phyloP scores from a whole-genome alignment of 2,888 invertebrate genomes.

The Calameuta filiformis region DNA sequence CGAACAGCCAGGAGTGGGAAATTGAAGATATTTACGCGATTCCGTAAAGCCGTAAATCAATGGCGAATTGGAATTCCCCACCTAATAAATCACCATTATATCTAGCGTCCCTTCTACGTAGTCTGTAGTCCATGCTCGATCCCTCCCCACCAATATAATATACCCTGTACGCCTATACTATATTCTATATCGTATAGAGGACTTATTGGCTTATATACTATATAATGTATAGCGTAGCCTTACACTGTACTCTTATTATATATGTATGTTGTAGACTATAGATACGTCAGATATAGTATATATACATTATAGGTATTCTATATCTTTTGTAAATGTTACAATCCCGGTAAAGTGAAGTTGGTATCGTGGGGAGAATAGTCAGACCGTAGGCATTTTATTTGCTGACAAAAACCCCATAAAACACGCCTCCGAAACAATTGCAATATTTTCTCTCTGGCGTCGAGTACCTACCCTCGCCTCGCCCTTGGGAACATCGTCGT shows the following conservation, averaged over 20 bases:
- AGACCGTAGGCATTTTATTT: constrained; percentile 35
- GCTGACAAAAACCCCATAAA: constrained; percentile 37
- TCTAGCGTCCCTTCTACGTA: constrained; percentile 28
- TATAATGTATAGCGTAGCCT: too few relatives aligned
- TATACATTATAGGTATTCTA: too few relatives aligned
- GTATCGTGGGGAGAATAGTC: too few relatives aligned
- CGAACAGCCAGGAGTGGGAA: constrained; percentile 13
- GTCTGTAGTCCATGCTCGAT: background rate
- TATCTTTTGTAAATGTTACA: too few relatives aligned
- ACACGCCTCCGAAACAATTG: constrained; percentile 37
- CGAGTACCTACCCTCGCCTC: constrained; percentile 13
- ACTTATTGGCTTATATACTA: too few relatives aligned
- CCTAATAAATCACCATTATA: constrained; percentile 50
- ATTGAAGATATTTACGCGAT: constrained; percentile 48
- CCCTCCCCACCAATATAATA: too few relatives aligned
- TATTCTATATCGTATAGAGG: too few relatives aligned
- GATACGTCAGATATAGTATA: too few relatives aligned
- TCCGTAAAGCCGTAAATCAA: constrained; percentile 35
- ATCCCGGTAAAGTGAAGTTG: too few relatives aligned
- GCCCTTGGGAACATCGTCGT: constrained; percentile 23
- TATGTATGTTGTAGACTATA: too few relatives aligned
- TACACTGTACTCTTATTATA: too few relatives aligned
- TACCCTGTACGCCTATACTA: too few relatives aligned
- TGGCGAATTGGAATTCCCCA: constrained; percentile 48
- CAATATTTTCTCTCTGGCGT: constrained; percentile 30